Evolutionary conservation across 2,113 vertebrate genomes (phyloP).

Genomic region (Corynorhinus townsendii): DNA sequence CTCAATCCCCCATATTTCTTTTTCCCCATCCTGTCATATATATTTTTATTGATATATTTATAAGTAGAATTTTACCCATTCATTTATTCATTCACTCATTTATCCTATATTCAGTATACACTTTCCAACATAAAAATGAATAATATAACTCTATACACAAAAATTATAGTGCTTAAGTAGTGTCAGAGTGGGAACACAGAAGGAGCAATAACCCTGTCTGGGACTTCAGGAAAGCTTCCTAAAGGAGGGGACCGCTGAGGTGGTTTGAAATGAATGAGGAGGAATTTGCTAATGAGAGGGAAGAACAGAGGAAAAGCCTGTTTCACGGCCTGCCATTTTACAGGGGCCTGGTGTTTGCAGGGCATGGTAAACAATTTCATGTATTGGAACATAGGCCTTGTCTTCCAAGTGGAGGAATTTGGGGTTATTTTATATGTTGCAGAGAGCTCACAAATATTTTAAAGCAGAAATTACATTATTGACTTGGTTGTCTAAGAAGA

Average conservation of each 20-base stretch:
- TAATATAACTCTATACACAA: neutral
- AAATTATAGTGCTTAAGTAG: neutral
- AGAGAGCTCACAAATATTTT: neutral
- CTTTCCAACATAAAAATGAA: neutral
- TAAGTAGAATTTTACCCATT: slow-evolving; percentile 13
- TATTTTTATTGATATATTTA: neutral
- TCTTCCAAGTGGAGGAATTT: neutral
- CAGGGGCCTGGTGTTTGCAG: neutral
- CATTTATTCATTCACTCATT: neutral
- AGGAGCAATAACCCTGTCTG: neutral
- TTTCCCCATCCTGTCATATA: neutral
- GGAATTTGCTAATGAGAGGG: neutral
- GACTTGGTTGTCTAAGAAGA: neutral
- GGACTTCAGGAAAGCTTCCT: neutral
- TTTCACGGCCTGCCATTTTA: neutral
- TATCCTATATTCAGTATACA: neutral
- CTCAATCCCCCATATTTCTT: neutral
- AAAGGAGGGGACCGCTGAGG: neutral
- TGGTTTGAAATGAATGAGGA: neutral
- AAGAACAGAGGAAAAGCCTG: neutral
- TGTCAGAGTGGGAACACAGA: neutral
- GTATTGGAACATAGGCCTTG: neutral
- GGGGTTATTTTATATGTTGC: neutral
- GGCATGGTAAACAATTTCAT: neutral
- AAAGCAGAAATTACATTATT: neutral